phyloP scores from a whole-genome alignment of 2,113 vertebrate species.

The Pimephales promelas region DNA sequence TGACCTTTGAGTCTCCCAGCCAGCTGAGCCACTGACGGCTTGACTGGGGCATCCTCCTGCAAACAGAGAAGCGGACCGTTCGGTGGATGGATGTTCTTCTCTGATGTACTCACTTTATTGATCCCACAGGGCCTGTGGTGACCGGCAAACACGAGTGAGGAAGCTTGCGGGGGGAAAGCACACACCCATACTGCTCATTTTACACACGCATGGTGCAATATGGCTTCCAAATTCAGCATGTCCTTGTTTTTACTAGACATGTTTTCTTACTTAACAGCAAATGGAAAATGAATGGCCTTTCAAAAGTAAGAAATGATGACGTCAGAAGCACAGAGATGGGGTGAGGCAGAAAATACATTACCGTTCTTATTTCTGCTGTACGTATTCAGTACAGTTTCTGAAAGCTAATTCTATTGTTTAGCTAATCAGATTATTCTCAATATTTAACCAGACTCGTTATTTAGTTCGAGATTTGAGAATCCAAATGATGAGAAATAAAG shows the following conservation, averaged over 20 bases:
- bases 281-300: constrained; percentile 47
- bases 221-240: constrained; percentile 20
- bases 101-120: constrained; percentile 34
- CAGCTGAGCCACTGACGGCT: constrained; percentile 75
- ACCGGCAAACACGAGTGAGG: background rate
- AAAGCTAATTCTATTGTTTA: too few relatives aligned
- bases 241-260: constrained; percentile 38
- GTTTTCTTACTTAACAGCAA: constrained; percentile 50
- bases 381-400: too few relatives aligned
- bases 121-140: background rate
- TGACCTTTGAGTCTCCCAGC: constrained; percentile 74
- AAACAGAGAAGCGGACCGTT: constrained; percentile 29
- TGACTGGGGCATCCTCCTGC: constrained; percentile 71
- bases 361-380: too few relatives aligned
- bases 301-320: constrained; percentile 41
- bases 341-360: too few relatives aligned
- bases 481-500: too few relatives aligned
- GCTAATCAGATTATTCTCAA: too few relatives aligned
- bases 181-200: background rate
- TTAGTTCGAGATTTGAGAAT: too few relatives aligned
- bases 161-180: background rate
- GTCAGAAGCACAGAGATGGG: background rate
- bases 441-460: too few relatives aligned
- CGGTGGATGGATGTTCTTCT: constrained; percentile 16
- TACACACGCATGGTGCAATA: constrained; percentile 16